Evolutionary conservation across 1,140 invertebrate genomes (phyloP), one percentile per base, ranked within the genome.

Genomic region (Globodera rostochiensis): DNA sequence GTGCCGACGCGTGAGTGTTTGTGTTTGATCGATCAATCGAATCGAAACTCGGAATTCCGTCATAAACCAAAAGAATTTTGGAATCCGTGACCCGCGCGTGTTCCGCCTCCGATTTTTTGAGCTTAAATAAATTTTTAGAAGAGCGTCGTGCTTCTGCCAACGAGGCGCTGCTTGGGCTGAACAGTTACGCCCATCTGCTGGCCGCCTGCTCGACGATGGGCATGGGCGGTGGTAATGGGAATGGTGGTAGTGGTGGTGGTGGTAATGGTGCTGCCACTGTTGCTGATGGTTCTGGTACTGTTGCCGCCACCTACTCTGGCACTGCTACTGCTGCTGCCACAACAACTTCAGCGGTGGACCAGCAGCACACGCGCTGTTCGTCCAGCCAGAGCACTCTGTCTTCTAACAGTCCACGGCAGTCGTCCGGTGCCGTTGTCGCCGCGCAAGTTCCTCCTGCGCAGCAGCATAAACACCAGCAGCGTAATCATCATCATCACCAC

Each of bases 121-220:
- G 7, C 50, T 7, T 13, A 53, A 9, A 9, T 77, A 60, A 47
- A 67, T 77, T 79, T 89, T 80, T 53, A 88, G 87, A 88, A 81
- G 87, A 88, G 82, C 82, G 87, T 7, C 73, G 87, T 70, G 88
- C 87, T 15, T 84, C 81, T 9, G 87, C 87, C 15, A 88, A 89
- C 80, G 87, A 88, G 82, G 86, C 86, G 15, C 76, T 86, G 49
- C 70, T 86, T 45, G 85, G 87, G 13, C 73, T 88, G n/a, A 78
- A 86, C 50, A 79, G 85, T 19, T 86, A 87, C 79, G 85, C 85
- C 21, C 84, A 86, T 47, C 70, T 86, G 53, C 74, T 85, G 70
- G 84, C 85, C n/a, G 84, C 84, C 46, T 85, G 82, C 76, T 85
- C 84, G 11, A 84, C 84, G 49, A 83, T 85, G 80, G 84, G 84